A percentile compares a stretch with the other conserved stretches of the same genome.
phyloP scores from a whole-genome alignment of 2,113 vertebrate genomes.

The Thryonomys swinderianus region DNA sequence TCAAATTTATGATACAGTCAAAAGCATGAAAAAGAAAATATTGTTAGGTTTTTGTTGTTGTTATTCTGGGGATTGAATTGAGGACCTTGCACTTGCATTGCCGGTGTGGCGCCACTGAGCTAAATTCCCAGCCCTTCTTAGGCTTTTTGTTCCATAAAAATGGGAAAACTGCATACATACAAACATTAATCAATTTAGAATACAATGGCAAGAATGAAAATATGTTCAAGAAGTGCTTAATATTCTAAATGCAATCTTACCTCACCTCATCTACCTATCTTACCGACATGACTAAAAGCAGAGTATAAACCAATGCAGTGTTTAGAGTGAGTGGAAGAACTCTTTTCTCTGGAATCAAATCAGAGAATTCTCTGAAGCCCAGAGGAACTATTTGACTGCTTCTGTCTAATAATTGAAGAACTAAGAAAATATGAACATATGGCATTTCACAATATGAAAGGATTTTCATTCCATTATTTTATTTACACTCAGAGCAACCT shows the following conservation, averaged over 20 bases:
- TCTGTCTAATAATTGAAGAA: neutral
- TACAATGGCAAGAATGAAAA: neutral
- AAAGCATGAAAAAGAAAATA: constrained; percentile 6
- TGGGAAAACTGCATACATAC: neutral
- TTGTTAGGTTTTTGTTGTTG: neutral
- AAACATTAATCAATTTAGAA: constrained; percentile 54
- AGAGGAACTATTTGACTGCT: neutral
- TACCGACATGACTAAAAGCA: neutral
- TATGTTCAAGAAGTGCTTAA: constrained; percentile 28
- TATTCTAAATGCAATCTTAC: constrained; percentile 12
- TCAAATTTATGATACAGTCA: neutral
- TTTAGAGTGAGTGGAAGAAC: neutral
- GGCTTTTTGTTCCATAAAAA: constrained; percentile 2
- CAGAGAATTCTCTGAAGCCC: neutral
- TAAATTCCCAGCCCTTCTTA: neutral
- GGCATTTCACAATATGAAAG: neutral
- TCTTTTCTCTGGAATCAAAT: constrained; percentile 34
- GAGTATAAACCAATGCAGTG: neutral
- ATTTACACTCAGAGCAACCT: constrained; percentile 4
- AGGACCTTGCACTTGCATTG: too few species aligned
- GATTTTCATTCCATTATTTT: neutral
- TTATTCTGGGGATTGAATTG: too few species aligned
- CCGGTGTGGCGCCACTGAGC: too few species aligned
- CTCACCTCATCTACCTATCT: neutral
- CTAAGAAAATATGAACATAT: neutral